Base-by-base conservation (phyloP, 1,140 invertebrate species). In the Octopus sinensis region DNA sequence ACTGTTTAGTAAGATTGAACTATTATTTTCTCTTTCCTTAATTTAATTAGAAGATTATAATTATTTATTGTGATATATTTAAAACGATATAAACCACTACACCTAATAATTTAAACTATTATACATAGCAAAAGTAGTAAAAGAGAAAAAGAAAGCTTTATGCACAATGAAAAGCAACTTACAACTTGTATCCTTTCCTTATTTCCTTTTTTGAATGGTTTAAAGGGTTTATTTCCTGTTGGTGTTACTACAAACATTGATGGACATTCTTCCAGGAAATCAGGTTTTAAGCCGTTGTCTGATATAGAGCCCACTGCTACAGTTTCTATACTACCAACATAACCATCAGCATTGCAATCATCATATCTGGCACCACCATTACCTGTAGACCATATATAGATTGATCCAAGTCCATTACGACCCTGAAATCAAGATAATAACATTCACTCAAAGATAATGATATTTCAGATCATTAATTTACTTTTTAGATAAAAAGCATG, bases 381-480 rank as follows among this genome's bases (percentile, higher is more conserved):
- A 30, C 92, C 92, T 30, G 91, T 90, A 3, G 92, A 91, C 91
- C 91, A 92, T 4, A 92, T 90, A 85, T 87, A 92, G 43, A 92
- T 88, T 9, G 83, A 87, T 0, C 92, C 92, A 79, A 86, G 84
- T 4, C 91, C 91, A 54, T 84, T 82, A 9, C 92, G 84, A 68
- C 92, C 92, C 91, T 92, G 30, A 43, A 43, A 43, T 43, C 30
- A 43, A 43, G 30, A 3, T 43, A 43, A 43, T 43, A 43, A 43
- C 30, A 43, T 43, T 43, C 30, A 43, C 1, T 43, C 30, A 43
- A 43, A 43, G 30, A 43, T 43, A 43, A 43, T 43, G 3, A 43
- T 43, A 43, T 43, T 43, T 43, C 30, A 43, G 30, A 43, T 43
- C 30, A 2, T 43, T 43, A 43, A 43, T 43, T 43, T 43, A 43